Percentiles rank a stretch among this genome's conserved stretches.
Conservation (phyloP, 2,113 vertebrate genomes). For the zebrafish (Danio rerio) region DNA sequence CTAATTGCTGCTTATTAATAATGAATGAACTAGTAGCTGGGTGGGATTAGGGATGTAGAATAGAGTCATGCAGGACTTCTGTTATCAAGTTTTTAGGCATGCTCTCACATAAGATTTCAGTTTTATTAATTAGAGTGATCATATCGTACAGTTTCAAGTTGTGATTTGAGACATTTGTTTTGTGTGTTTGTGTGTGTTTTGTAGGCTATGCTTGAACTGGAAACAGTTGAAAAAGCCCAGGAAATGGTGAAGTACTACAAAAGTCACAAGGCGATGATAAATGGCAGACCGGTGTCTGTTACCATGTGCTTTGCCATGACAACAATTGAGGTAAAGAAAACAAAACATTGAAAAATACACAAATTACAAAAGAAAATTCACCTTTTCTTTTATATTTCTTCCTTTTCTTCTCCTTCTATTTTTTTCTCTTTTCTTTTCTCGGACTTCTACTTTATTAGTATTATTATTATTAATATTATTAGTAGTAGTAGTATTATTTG, state of each 20-base stretch:
- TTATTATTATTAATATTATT: no score
- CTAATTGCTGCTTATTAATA: no score
- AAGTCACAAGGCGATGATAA: slow-evolving; percentile 74
- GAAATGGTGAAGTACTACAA: slow-evolving; percentile 84
- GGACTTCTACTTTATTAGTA: no score
- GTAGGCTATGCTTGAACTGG: slow-evolving; percentile 87
- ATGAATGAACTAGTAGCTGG: no score
- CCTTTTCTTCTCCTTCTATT: no score
- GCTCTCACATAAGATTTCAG: neutral
- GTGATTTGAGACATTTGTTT: neutral
- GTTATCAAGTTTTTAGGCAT: neutral
- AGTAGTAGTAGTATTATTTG: no score
- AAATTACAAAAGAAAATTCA: no score
- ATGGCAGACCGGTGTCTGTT: slow-evolving; percentile 76
- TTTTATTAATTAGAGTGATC: neutral
- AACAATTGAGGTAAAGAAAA: slow-evolving; percentile 82
- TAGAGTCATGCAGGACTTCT: no score
- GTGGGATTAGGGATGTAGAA: no score
- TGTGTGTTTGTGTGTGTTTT: slow-evolving; percentile 3
- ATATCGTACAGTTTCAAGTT: neutral
- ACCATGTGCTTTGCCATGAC: slow-evolving; percentile 82
- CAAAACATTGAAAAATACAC: no score
- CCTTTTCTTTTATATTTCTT: no score
- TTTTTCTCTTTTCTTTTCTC: no score
- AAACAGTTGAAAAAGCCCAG: slow-evolving; percentile 79